A percentile compares a stretch with the other conserved stretches of the same genome.
Evolutionary conservation across 2,797 vertebrate species (phyloP).

Genomic region (Clamator glandarius): DNA sequence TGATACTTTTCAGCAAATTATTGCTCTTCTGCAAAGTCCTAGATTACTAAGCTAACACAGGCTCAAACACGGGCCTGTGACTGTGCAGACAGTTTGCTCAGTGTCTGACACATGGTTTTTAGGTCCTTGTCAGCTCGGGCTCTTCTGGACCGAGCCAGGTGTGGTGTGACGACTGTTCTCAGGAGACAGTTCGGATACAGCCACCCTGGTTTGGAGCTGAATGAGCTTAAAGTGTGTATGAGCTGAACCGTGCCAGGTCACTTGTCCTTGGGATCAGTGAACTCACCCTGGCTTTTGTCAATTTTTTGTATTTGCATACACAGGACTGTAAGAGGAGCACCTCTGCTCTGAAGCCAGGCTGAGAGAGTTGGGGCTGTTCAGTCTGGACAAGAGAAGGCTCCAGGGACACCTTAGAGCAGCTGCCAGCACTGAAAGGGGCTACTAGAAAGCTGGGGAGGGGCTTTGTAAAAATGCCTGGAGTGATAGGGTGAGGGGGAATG

Average conservation of each 20-base stretch:
- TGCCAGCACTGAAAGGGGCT: too few relatives aligned
- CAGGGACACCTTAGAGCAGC: too few relatives aligned
- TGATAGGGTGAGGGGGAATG: too few relatives aligned
- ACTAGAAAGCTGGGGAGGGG: too few relatives aligned
- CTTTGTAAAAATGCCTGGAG: too few relatives aligned
- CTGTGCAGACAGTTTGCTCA: neutral
- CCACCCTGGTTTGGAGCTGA: neutral
- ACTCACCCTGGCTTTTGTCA: neutral
- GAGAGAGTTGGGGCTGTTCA: too few relatives aligned
- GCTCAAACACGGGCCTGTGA: neutral
- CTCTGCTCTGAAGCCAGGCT: too few relatives aligned
- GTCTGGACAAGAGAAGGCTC: too few relatives aligned
- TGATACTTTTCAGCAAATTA: neutral
- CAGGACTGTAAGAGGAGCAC: too few relatives aligned
- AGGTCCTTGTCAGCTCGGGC: too few relatives aligned
- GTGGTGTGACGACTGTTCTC: neutral
- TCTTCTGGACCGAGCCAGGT: neutral
- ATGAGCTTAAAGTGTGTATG: neutral
- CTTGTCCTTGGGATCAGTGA: neutral
- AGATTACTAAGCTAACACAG: neutral
- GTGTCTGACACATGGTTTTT: rapidly evolving
- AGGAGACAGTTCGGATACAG: neutral
- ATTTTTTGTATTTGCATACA: neutral
- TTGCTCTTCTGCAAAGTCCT: neutral
- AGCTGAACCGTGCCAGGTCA: neutral